Evolutionary conservation across 2,113 vertebrate species (phyloP), one percentile per base, ranked within the genome.

Genomic region (Anser cygnoides): DNA sequence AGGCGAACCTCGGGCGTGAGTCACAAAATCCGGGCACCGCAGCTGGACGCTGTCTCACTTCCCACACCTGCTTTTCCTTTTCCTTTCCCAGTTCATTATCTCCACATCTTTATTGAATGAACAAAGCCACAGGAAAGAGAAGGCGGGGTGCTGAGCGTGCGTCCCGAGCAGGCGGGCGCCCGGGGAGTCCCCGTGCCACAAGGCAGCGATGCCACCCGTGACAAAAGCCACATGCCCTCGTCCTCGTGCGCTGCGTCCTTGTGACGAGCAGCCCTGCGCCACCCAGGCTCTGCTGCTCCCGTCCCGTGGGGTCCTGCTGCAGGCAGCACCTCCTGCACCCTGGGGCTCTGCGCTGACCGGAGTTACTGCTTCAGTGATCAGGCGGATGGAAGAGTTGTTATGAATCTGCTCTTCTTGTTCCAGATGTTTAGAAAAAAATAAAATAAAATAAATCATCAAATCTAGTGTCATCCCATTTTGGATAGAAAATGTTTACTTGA

Each of bases 241-340:
- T 14, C 50, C 37, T 8, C 4, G 1, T 4, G 39, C 49, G 70
- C 68, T 3, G 1, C 1, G 46, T 46, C 17, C 3, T 0, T 13
- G n/a, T 0, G 3, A 13, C 39, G 10, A 52, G 49, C 23, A 70
- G 62, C 58, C 8, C 20, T 2, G 14, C 7, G 4, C 57, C 39
- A 1, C 0, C 1, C 0, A 8, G 33, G 39, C 22, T 63, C 20
- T 49, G 43, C 52, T 67, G 23, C 71, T 55, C 37, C 1, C 1
- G 2, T 29, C 29, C 31, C 3, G 0, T 2, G 1, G 3, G 12
- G 20, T 17, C 31, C 31, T 29, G 7, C 0, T 3, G 77, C 35
- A 44, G 26, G 41, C 1, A 1, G 26, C 57, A 63, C 35, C 57
- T 50, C 26, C 77, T 76, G 33, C 63, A 58, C 20, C 28, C 1